Base-by-base conservation (phyloP, 2,797 vertebrate species). In the Sebastes steindachneri region DNA sequence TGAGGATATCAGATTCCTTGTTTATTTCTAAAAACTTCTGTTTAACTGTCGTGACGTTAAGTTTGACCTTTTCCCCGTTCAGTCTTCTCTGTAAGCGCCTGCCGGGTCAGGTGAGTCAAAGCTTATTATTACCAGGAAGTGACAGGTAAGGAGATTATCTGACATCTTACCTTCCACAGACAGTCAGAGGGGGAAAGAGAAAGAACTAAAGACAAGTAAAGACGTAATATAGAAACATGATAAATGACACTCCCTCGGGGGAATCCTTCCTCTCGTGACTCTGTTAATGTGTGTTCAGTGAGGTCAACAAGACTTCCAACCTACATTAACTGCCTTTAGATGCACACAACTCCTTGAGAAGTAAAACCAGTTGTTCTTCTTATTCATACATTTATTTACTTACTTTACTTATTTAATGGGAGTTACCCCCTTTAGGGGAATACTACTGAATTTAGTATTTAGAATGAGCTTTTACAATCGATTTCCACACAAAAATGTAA, bases 121-220 rank as follows among this genome's bases (percentile, higher is more conserved):
- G 86, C 81, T 77, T n/a, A 73, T 80, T 19, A 77, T 83, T 77
- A 80, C 7, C 76, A 67, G 84, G 81, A 87, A 73, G 86, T 71
- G 86, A 73, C 88, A 85, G 77, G 78, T 92, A 88, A 92, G 83
- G 12, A 87, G 93, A 94, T 94, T 90, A 92, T 59, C 68, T 25
- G 68, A 5, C 10, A 62, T 23, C 14, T 58, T 11, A 37, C 23
- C 45, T 26, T 11, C 37, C 15, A 9, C 66, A 48, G 2, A 14
- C 11, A 65, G 21, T 41, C 2, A 23, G 4, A 31, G 4, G 7
- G 12, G 4, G 14, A 11, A 5, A 23, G 35, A 23, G 41, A 15
- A 3, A 41, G 45, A 25, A 73, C 7, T 11, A 19, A 17, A 65
- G 17, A 55, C 25, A 10, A 9, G 5, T 37, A 15, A 21, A 54